Evolutionary conservation across 2,888 invertebrate species (phyloP).

Genomic region (Helicoverpa assulta): DNA sequence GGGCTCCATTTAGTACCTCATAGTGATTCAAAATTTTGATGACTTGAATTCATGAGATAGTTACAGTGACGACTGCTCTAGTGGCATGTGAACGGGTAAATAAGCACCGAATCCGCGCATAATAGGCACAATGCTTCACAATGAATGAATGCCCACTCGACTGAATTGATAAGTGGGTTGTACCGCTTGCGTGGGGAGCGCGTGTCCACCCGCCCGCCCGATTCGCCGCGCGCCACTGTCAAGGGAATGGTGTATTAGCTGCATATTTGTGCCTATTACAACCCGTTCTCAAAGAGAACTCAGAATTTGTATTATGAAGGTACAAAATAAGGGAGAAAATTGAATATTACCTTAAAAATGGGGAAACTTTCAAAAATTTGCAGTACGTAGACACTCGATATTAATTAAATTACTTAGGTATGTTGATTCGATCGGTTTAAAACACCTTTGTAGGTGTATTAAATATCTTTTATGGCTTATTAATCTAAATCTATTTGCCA

Average conservation of each 20-base stretch:
- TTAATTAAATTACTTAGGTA: too few species aligned
- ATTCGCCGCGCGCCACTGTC: conserved; percentile 48
- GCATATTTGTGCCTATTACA: conserved; percentile 54
- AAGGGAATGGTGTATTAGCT: conserved; percentile 25
- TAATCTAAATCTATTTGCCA: too few species aligned
- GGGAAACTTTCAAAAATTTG: too few species aligned
- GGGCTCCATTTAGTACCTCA: too few species aligned
- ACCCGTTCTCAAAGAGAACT: conserved; percentile 41
- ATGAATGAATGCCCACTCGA: conserved; percentile 89
- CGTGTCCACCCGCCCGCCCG: conserved; percentile 76
- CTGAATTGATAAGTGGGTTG: conserved; percentile 90
- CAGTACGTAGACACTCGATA: too few species aligned
- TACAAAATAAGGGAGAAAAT: too few species aligned
- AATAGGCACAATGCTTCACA: conserved; percentile 86
- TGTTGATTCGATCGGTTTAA: too few species aligned
- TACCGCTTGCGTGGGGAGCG: conserved; percentile 76
- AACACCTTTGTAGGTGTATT: too few species aligned
- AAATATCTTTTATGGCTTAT: too few species aligned
- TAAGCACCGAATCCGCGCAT: conserved; percentile 84
- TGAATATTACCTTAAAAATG: too few species aligned
- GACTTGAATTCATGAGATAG: conserved; percentile 47
- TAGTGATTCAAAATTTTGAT: conserved; percentile 27
- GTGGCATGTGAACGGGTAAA: conserved; percentile 81
- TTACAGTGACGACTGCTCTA: conserved; percentile 56
- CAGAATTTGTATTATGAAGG: too few species aligned